phyloP scores from a whole-genome alignment of 1,140 invertebrate species.

The Heliconius hewitsoni region DNA sequence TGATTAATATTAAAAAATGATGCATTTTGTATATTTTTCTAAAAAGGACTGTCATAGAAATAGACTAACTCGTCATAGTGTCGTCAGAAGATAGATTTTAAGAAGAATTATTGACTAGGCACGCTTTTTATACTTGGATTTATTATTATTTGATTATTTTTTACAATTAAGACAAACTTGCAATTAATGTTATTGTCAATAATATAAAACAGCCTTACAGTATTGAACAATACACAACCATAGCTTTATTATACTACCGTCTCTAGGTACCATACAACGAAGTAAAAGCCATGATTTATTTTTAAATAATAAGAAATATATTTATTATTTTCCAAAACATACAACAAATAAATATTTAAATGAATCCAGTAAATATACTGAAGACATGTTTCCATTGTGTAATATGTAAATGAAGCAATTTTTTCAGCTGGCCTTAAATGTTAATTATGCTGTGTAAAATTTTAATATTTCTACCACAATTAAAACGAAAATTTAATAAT shows the following conservation, averaged over 20 bases:
- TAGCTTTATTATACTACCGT: conserved; percentile 54
- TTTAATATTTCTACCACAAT: neutral
- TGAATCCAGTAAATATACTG: neutral
- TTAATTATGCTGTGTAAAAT: conserved; percentile 7
- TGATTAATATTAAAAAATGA: conserved; percentile 67
- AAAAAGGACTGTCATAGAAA: conserved; percentile 64
- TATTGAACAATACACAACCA: conserved; percentile 24
- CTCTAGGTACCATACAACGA: conserved; percentile 62
- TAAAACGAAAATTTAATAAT: conserved; percentile 17
- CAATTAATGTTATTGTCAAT: conserved; percentile 10
- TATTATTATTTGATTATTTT: conserved; percentile 16
- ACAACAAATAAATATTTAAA: conserved; percentile 11
- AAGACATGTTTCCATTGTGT: neutral
- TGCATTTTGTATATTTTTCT: conserved; percentile 80
- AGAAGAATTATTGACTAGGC: conserved; percentile 39
- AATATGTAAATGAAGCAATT: neutral
- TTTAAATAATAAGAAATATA: conserved; percentile 34
- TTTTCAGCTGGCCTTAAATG: conserved; percentile 1
- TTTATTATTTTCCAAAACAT: conserved; percentile 23
- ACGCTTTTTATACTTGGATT: conserved; percentile 36
- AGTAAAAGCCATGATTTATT: conserved; percentile 53
- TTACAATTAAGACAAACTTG: conserved; percentile 8
- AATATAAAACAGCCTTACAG: conserved; percentile 21
- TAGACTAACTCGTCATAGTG: conserved; percentile 37
- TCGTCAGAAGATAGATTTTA: conserved; percentile 45